Percentiles rank a stretch among this genome's conserved stretches.
phyloP scores from a whole-genome alignment of 2,113 vertebrate genomes.

The Istiophorus platypterus region DNA sequence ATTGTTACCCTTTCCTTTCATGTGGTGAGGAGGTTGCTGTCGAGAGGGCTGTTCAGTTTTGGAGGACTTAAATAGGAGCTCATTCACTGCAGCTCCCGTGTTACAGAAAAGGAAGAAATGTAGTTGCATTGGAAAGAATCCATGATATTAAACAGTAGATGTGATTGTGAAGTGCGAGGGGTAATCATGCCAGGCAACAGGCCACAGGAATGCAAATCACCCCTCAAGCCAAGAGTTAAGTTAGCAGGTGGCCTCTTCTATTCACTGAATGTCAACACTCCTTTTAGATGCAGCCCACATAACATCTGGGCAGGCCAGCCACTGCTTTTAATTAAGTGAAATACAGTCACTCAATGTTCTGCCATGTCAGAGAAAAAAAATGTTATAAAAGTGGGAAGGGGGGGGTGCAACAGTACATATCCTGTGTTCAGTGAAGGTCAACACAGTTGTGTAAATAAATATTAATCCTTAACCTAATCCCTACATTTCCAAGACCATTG shows the following conservation, averaged over 20 bases:
- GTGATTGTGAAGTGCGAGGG: conserved; percentile 90
- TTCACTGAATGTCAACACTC: conserved; percentile 91
- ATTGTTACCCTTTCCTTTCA: conserved; percentile 75
- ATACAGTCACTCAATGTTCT: conserved; percentile 86
- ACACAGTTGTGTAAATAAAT: conserved; percentile 89
- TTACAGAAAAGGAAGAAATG: conserved; percentile 84
- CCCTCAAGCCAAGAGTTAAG: conserved; percentile 88
- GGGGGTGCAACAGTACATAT: conserved; percentile 81
- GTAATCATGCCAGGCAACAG: conserved; percentile 92
- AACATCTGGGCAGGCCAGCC: conserved; percentile 88
- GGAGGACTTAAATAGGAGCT: conserved; percentile 78
- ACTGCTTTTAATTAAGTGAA: conserved; percentile 94
- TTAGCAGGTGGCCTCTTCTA: conserved; percentile 95
- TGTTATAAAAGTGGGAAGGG: conserved; percentile 65
- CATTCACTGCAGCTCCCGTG: conserved; percentile 85
- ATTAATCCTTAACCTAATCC: conserved; percentile 83
- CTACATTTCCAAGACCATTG: conserved; percentile 83
- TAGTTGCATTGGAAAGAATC: conserved; percentile 87
- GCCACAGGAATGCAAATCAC: conserved; percentile 97
- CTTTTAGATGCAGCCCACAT: conserved; percentile 86
- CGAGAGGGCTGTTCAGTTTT: conserved; percentile 35
- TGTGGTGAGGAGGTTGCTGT: conserved; percentile 72
- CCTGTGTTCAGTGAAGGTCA: conserved; percentile 84
- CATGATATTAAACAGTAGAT: conserved; percentile 91
- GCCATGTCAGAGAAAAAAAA: conserved; percentile 79